A percentile compares a stretch with the other conserved stretches of the same genome.
Conservation (phyloP, 2,797 vertebrate genomes). For the Siniperca obscura region DNA sequence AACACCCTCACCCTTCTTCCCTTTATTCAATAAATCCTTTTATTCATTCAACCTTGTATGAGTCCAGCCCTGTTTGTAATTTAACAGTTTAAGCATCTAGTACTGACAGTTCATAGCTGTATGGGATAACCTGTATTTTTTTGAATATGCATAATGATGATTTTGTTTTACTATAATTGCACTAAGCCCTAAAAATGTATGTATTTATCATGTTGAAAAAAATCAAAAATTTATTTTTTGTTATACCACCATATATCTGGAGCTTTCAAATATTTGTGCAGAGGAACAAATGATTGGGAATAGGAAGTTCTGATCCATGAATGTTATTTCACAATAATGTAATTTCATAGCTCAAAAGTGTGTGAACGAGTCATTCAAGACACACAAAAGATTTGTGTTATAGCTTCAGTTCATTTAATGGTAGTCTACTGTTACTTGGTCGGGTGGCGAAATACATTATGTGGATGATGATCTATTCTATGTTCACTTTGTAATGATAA, state of each 20-base stretch:
- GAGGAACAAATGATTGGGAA: background rate
- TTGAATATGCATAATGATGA: too few relatives aligned
- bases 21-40: too few relatives aligned
- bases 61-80: too few relatives aligned
- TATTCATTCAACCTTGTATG: too few relatives aligned
- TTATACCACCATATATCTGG: background rate
- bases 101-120: background rate
- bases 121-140: background rate
- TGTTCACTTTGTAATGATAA: background rate
- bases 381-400: background rate
- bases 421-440: background rate
- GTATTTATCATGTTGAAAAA: background rate
- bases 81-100: background rate
- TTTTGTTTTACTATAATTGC: too few relatives aligned
- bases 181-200: background rate
- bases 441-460: background rate
- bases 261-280: background rate
- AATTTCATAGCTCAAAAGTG: background rate
- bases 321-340: background rate
- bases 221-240: background rate
- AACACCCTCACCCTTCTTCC: too few relatives aligned
- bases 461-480: conserved; percentile 7
- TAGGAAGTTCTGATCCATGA: background rate
- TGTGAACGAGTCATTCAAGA: background rate
- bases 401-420: background rate